Percentiles rank a stretch among this genome's conserved stretches.
Conservation (phyloP, 2,113 vertebrate genomes). For the Colaptes auratus region DNA sequence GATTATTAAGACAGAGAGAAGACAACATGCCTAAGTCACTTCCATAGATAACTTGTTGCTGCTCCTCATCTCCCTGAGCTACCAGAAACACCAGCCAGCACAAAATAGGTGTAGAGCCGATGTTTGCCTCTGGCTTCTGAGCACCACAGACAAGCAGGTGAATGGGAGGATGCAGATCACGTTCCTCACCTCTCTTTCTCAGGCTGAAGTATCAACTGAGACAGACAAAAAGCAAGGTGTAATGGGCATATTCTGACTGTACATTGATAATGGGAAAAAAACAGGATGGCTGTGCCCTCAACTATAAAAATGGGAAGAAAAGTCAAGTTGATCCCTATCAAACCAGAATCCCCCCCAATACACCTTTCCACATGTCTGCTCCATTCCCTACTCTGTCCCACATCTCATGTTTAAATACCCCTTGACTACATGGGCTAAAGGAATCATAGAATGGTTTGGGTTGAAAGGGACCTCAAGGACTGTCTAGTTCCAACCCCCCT, state of each 20-base stretch:
- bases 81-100: slow-evolving; percentile 1
- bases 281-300: not conserved
- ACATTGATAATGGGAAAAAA: not conserved
- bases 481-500: too few relatives aligned
- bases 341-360: not conserved
- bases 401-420: not conserved
- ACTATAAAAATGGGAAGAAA: not conserved
- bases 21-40: not conserved
- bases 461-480: too few relatives aligned
- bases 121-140: not conserved
- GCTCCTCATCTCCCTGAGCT: not conserved
- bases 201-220: not conserved
- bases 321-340: not conserved
- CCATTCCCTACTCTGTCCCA: rapidly evolving
- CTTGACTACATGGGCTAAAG: not conserved
- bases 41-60: not conserved
- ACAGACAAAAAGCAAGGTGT: not conserved
- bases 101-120: not conserved
- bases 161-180: not conserved
- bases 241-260: not conserved
- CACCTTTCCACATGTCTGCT: not conserved
- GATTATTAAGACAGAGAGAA: slow-evolving; percentile 30
- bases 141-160: not conserved
- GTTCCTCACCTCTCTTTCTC: not conserved
- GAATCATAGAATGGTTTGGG: not conserved